Base-by-base conservation (phyloP, 2,113 vertebrate species). In the Psilopogon haemacephalus region DNA sequence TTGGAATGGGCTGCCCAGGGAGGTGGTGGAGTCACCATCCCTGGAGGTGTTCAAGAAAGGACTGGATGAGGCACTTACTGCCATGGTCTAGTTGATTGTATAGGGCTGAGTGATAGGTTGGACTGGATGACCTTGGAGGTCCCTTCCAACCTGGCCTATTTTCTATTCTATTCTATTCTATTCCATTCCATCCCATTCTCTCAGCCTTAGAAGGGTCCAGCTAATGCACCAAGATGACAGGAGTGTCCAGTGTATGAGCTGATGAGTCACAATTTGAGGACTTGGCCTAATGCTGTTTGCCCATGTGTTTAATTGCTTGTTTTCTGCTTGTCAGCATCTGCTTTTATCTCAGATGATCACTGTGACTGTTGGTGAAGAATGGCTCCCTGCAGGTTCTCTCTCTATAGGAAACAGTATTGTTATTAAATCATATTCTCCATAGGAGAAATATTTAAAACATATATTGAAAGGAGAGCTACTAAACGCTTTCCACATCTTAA, bases 401-500 rank as follows among this genome's bases (percentile, higher is more conserved):
- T 10, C 1, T 1, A 13, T 13, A 78, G 26, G 82, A 15, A 59
- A 54, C 0, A 46, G 13, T 10, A 44, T 2, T 44, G 27, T 65
- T 78, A 92, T 84, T 78, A 84, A 93, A 90, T 62, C 16, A 33
- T 26, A 32, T 23, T 68, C n/a, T 65, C 80, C 60, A 37, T 13
- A 48, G 52, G n/a, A 64, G 5, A 23, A 52, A 69, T 62, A 65
- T 26, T 58, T 72, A 82, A 93, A 92, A 65, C 44, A 59, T 33
- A 80, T 9, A 28, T 74, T 68, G 38, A 67, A 93, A 90, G 16
- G 27, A 84, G 46, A 92, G 35, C n/a, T 69, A 23, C 52, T 83
- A 65, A 91, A 89, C 71, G 75, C 69, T 48, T 81, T 55, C 65
- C 11, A 26, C 48, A 27, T 71, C 58, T 84, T 75, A 64, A 84